Evolutionary conservation across 1,140 invertebrate species (phyloP), one percentile per base, ranked within the genome.

Genomic region (Leguminivora glycinivorella): DNA sequence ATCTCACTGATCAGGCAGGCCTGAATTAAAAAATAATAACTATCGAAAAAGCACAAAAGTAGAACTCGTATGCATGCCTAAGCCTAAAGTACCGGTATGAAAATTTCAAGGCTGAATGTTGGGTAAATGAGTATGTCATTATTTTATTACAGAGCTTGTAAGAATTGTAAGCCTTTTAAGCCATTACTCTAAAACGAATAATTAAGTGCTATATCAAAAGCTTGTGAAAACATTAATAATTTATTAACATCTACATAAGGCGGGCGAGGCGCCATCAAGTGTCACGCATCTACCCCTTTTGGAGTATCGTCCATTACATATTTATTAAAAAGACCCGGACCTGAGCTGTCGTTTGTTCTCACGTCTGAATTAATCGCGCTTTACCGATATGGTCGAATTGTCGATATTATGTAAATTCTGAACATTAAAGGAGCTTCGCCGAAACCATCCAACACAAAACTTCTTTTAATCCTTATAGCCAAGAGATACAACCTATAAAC

Each of bases 381-480:
- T 19, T 19, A 22, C 47, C 17, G 19, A 52, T 22, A 22, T 10
- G 47, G 47, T 7, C n/a, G n/a, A n/a, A n/a, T n/a, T 52, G 47
- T 52, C 17, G 19, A 52, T 52, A 52, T 52, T 52, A 52, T 52
- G 47, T 52, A 52, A 52, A 52, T 52, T 22, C 19, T 6, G 4
- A 43, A 52, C 47, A 52, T 52, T 52, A 52, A 52, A 52, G n/a
- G n/a, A 17, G 47, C 47, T 22, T 19, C 5, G 47, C 47, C 47
- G 47, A 43, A 43, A 38, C 34, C 34, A 38, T 38, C 34, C 17
- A 10, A n/a, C 40, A 17, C 40, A 43, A 17, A 43, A 17, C n/a
- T 43, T 5, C 1, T 43, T 43, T n/a, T 43, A 17, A 43, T n/a
- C n/a, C 40, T 17, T 43, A 43, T 17, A n/a, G 4, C n/a, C n/a